Evolutionary conservation across 2,888 invertebrate genomes (phyloP).

Genomic region (Margaritifera margaritifera): DNA sequence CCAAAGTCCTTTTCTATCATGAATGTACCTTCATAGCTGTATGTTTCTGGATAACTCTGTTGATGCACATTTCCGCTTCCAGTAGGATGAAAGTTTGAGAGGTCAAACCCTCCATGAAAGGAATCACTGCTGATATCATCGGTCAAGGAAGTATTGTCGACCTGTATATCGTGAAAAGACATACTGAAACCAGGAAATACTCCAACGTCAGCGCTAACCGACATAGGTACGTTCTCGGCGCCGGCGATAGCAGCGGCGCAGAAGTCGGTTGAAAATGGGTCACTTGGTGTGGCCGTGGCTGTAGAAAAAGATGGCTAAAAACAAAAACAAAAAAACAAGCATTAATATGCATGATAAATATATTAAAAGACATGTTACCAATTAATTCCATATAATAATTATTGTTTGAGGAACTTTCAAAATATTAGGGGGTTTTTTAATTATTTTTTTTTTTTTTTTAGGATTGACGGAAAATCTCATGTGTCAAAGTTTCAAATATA

Average conservation of each 20-base stretch:
- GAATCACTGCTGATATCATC: slow-evolving; percentile 36
- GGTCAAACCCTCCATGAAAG: slow-evolving; percentile 33
- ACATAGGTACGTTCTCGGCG: slow-evolving; percentile 35
- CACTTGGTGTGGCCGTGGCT: slow-evolving; percentile 39
- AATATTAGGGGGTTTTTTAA: too few relatives aligned
- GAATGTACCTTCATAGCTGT: slow-evolving; percentile 58
- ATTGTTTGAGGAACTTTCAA: too few relatives aligned
- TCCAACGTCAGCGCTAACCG: slow-evolving; percentile 51
- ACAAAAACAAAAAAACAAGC: neutral
- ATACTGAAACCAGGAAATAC: slow-evolving; percentile 83
- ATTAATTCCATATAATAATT: too few relatives aligned
- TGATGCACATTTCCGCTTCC: slow-evolving; percentile 29
- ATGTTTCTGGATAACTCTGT: slow-evolving; percentile 52
- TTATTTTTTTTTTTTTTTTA: too few relatives aligned
- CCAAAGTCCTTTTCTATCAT: slow-evolving; percentile 51
- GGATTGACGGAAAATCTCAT: too few relatives aligned
- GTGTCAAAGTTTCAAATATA: too few relatives aligned
- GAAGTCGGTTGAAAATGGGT: slow-evolving; percentile 37
- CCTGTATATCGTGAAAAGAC: slow-evolving; percentile 71
- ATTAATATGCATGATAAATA: too few relatives aligned
- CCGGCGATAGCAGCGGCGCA: slow-evolving; percentile 41
- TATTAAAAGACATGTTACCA: neutral
- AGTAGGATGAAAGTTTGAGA: slow-evolving; percentile 19
- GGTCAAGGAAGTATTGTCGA: slow-evolving; percentile 34
- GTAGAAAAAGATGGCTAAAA: slow-evolving; percentile 35